phyloP scores from a whole-genome alignment of 2,888 invertebrate genomes.

The Antheraea assamensis region DNA sequence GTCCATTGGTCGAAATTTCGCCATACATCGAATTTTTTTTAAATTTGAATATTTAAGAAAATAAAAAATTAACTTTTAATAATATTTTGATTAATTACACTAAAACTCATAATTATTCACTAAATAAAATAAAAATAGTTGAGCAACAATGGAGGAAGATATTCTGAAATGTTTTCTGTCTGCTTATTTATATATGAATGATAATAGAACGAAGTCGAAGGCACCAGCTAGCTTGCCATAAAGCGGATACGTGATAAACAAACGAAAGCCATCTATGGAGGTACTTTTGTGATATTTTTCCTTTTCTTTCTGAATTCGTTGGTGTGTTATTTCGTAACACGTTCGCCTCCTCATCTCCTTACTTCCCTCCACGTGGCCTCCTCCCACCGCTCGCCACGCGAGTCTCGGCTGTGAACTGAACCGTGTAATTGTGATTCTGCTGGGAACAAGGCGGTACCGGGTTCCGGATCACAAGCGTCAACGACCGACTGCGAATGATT shows the following conservation, averaged over 20 bases:
- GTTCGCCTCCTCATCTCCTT: neutral
- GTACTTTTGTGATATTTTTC: neutral
- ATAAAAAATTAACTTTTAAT: too few relatives aligned
- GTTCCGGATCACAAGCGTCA: neutral
- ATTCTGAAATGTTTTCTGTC: too few relatives aligned
- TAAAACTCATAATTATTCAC: too few relatives aligned
- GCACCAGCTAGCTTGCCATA: neutral
- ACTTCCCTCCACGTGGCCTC: neutral
- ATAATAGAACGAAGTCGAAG: too few relatives aligned
- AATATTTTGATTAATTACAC: too few relatives aligned
- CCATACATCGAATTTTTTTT: too few relatives aligned
- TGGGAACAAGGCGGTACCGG: neutral
- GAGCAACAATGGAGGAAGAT: too few relatives aligned
- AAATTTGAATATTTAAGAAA: too few relatives aligned
- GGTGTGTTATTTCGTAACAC: neutral
- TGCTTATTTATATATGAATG: too few relatives aligned
- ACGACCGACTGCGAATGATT: neutral
- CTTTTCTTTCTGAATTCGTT: neutral
- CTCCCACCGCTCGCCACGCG: neutral
- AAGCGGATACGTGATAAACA: neutral
- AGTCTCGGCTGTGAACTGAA: neutral
- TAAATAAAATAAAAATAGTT: too few relatives aligned
- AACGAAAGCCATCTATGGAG: neutral
- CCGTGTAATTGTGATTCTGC: slow-evolving; percentile 1
- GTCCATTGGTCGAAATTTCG: too few relatives aligned